Evolutionary conservation across 2,888 invertebrate species (phyloP).

Genomic region (Xestoiulus laeticollis): DNA sequence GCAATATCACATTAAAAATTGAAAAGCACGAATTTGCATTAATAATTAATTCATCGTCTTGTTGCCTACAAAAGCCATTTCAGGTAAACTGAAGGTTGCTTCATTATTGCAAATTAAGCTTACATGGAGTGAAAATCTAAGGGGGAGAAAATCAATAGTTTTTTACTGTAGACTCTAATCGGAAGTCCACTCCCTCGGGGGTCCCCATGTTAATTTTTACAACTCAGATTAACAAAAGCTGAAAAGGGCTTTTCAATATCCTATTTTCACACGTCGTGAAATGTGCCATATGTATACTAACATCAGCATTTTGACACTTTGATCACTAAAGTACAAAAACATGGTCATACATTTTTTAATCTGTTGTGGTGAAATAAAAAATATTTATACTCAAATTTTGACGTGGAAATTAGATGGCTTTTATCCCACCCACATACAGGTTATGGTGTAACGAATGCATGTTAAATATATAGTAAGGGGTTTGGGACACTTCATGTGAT

Average conservation of each 20-base stretch:
- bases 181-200: not conserved
- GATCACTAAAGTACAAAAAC: too few relatives aligned
- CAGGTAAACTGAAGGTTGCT: conserved; percentile 32
- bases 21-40: conserved; percentile 39
- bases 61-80: conserved; percentile 38
- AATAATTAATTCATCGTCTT: conserved; percentile 43
- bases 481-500: too few relatives aligned
- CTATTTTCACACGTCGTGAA: conserved; percentile 34
- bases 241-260: not conserved
- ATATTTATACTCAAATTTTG: not conserved
- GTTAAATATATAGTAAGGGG: too few relatives aligned
- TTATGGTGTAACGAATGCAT: not conserved
- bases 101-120: conserved; percentile 2
- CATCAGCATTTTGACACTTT: not conserved
- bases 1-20: conserved; percentile 46
- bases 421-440: not conserved
- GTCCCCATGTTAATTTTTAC: conserved; percentile 11
- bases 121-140: not conserved
- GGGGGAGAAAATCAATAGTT: not conserved
- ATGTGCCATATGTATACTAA: not conserved
- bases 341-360: not conserved
- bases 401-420: not conserved
- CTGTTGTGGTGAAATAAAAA: not conserved
- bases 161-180: not conserved
- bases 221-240: conserved; percentile 6